phyloP scores from a whole-genome alignment of 2,797 vertebrate species.

The Megaceryle alcyon region DNA sequence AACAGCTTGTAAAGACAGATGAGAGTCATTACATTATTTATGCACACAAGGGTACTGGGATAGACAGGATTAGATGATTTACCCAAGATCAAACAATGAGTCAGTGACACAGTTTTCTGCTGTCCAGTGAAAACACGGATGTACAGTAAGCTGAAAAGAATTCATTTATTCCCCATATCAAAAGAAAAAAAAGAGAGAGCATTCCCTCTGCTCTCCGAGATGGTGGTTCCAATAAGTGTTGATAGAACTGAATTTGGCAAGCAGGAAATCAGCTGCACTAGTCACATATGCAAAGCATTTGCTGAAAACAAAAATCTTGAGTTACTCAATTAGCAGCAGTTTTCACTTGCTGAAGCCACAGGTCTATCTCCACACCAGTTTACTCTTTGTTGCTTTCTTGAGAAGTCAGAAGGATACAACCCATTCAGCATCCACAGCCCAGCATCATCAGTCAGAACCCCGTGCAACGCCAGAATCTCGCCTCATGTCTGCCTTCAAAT shows the following conservation, averaged over 20 bases:
- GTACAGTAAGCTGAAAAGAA: conserved; percentile 66
- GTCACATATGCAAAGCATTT: conserved; percentile 65
- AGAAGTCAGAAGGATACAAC: background rate
- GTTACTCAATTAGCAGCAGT: conserved; percentile 44
- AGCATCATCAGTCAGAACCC: background rate
- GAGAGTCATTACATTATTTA: conserved; percentile 64
- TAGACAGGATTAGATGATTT: conserved; percentile 62
- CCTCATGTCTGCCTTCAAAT: background rate
- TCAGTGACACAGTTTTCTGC: conserved; percentile 67
- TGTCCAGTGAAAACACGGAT: conserved; percentile 65
- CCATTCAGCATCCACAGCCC: background rate
- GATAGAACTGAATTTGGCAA: conserved; percentile 55
- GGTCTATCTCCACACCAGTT: background rate
- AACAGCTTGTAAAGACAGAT: conserved; percentile 44
- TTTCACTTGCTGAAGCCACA: conserved; percentile 36
- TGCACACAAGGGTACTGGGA: conserved; percentile 25
- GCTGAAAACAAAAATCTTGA: conserved; percentile 36
- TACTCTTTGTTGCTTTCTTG: background rate
- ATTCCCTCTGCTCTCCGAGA: conserved; percentile 1
- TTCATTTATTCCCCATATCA: conserved; percentile 58
- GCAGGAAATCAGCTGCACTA: conserved; percentile 57
- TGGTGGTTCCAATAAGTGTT: conserved; percentile 54
- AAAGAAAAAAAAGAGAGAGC: conserved; percentile 48
- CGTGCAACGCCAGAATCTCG: conserved; percentile 38
- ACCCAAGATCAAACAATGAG: conserved; percentile 67